Conservation (phyloP, 2,888 invertebrate genomes). For the Drosophila meridiana region DNA sequence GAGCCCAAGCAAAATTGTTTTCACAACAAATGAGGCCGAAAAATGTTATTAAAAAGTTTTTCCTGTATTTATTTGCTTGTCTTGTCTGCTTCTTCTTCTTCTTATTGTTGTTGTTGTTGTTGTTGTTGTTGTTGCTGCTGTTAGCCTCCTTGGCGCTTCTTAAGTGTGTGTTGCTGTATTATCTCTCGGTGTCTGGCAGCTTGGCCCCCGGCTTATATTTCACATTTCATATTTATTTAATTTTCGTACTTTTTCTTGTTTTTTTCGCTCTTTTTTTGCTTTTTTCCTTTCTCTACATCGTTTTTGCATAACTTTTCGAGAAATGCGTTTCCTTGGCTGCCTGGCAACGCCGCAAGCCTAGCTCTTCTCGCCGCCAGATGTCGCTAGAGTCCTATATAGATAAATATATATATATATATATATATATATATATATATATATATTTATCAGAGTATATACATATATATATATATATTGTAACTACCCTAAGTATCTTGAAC, state of each 20-base stretch:
- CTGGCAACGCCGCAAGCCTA: constrained; percentile 17
- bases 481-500: constrained; percentile 19
- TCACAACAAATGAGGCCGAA: constrained; percentile 81
- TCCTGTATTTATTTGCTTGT: constrained; percentile 68
- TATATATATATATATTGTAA: constrained; percentile 6
- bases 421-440: background rate
- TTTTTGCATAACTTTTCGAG: constrained; percentile 65
- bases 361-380: constrained; percentile 43
- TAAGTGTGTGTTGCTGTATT: constrained; percentile 52
- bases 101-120: constrained; percentile 5
- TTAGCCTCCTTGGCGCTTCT: constrained; percentile 46
- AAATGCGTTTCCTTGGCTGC: constrained; percentile 36
- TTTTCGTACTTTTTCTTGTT: constrained; percentile 61
- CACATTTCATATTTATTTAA: constrained; percentile 77
- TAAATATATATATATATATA: background rate
- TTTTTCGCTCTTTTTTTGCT: constrained; percentile 46
- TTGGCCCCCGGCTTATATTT: constrained; percentile 39
- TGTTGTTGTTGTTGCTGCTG: constrained; percentile 11
- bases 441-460: background rate
- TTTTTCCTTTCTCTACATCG: constrained; percentile 18
- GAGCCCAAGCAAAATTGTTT: constrained; percentile 71
- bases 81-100: constrained; percentile 26
- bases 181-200: constrained; percentile 37
- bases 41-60: constrained; percentile 82
- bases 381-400: constrained; percentile 12